Evolutionary conservation across 2,797 vertebrate genomes (phyloP), one percentile per base, ranked within the genome.

Genomic region (Onychomys arenicola): DNA sequence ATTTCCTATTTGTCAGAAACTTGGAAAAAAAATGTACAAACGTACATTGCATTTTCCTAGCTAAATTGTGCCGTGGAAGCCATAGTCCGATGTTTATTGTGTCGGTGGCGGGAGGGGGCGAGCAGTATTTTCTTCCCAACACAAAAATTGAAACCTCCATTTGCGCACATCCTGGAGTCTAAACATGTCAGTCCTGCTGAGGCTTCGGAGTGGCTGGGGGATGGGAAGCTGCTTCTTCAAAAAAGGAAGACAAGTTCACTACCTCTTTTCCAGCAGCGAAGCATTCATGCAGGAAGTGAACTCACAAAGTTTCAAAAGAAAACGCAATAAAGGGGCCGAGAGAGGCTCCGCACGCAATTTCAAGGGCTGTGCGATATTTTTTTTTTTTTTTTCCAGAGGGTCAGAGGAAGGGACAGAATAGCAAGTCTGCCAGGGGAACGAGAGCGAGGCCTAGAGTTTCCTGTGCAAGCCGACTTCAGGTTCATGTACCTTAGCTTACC

Each of bases 241-340:
- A 89, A 71, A 57, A 80, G 40, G 83, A 84, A 95, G 37, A 78
- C 76, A 95, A 77, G 86, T 95, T 96, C 76, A 63, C 77, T 76
- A n/a, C 94, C 73, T 93, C 94, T 97, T 84, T 82, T 89, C 19
- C 21, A 77, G 49, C 84, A 61, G 73, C 78, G 89, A 89, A 63
- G 84, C 93, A 63, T 85, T 97, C 76, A 71, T 75, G 91, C 91
- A 96, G 95, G 93, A 97, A 96, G 94, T 95, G 89, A 91, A 92
- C 84, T 94, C 96, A 83, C 69, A 95, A 95, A 94, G 57, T 97
- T 96, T 89, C 80, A 95, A 96, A 97, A 93, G 91, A 91, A 87
- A 82, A 88, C 63, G 77, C 84, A 95, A 43, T 92, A 82, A 95
- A 96, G 95, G 95, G 97, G 94, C 76, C 76, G 55, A 93, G 76